Percentiles rank a stretch among this genome's conserved stretches.
Evolutionary conservation across 2,797 vertebrate genomes (phyloP).

Genomic region (Oreochromis mossambicus): DNA sequence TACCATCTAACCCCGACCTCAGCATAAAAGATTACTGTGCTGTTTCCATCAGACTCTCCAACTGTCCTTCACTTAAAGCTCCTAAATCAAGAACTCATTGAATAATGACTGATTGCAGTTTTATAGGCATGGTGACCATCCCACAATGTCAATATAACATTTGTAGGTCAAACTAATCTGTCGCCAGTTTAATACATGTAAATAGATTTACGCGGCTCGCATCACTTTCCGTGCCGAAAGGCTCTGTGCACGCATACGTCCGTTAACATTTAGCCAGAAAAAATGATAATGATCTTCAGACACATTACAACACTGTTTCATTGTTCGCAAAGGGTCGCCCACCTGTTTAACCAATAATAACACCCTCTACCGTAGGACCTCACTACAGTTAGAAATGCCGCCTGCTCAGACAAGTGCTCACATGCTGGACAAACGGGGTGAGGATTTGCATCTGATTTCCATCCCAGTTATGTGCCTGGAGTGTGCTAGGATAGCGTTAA

Average conservation of each 20-base stretch:
- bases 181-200: not conserved
- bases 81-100: not conserved
- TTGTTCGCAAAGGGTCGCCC: slow-evolving; percentile 32
- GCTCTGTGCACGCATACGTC: not conserved
- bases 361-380: not conserved
- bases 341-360: slow-evolving; percentile 57
- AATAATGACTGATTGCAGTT: not conserved
- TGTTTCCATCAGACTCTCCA: not conserved
- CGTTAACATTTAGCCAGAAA: slow-evolving; percentile 11
- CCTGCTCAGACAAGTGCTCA: slow-evolving; percentile 38
- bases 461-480: slow-evolving; percentile 62
- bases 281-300: slow-evolving; percentile 50
- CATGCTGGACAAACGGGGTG: slow-evolving; percentile 38
- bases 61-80: not conserved
- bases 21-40: slow-evolving; percentile 54
- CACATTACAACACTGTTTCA: slow-evolving; percentile 22
- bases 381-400: slow-evolving; percentile 8
- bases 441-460: slow-evolving; percentile 81
- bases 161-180: not conserved
- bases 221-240: not conserved
- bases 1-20: slow-evolving; percentile 76
- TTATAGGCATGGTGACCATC: not conserved
- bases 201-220: not conserved
- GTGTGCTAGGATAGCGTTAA: slow-evolving; percentile 16
- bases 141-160: slow-evolving; percentile 45